Evolutionary conservation across 2,797 vertebrate genomes (phyloP).

Genomic region (Morus bassanus): DNA sequence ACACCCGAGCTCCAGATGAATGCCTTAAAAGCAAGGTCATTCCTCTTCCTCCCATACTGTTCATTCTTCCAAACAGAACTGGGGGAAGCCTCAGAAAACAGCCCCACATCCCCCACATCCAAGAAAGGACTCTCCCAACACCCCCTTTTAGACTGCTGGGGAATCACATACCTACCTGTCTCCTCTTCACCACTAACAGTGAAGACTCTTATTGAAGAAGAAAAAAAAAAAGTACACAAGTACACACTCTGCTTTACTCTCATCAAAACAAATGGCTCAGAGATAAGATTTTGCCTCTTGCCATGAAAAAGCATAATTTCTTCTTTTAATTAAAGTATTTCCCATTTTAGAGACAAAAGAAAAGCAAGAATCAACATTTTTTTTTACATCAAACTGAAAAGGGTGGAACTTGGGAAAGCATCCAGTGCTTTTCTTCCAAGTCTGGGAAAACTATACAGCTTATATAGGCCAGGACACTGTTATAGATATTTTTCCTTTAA

Average conservation of each 20-base stretch:
- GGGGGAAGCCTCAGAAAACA: neutral
- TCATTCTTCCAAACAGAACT: neutral
- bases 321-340: neutral
- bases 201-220: neutral
- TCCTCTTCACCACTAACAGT: neutral
- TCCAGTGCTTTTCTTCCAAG: constrained; percentile 25
- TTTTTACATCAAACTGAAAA: neutral
- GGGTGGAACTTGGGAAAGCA: constrained; percentile 8
- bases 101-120: neutral
- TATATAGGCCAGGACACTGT: constrained; percentile 1
- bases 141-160: neutral
- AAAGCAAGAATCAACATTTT: neutral
- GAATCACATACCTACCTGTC: neutral
- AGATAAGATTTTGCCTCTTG: neutral
- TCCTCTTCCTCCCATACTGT: neutral
- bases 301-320: neutral
- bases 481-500: constrained; percentile 33
- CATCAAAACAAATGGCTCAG: neutral
- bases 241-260: neutral
- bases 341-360: neutral
- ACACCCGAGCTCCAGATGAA: neutral
- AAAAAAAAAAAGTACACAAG: too few species aligned
- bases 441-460: constrained; percentile 43
- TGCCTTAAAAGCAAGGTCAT: constrained; percentile 13
- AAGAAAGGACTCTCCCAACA: neutral